Evolutionary conservation across 2,888 invertebrate genomes (phyloP).

Genomic region (Rhamnusium bicolor): DNA sequence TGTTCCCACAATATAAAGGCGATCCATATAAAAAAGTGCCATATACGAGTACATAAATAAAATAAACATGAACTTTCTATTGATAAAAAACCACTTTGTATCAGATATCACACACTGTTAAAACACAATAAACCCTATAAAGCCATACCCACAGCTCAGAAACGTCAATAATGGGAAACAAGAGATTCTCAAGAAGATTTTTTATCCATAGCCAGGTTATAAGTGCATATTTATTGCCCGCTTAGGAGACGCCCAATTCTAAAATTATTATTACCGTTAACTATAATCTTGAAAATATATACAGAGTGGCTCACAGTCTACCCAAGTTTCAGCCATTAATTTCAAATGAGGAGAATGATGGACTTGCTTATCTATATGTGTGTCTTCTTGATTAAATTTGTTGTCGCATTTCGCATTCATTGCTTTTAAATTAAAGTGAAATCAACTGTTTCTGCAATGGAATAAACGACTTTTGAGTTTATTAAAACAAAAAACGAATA

Average conservation of each 20-base stretch:
- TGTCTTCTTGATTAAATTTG: no score
- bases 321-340: no score
- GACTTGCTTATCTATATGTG: no score
- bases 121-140: background rate
- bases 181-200: background rate
- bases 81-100: conserved; percentile 28
- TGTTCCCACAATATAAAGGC: background rate
- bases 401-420: no score
- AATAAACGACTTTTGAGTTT: no score
- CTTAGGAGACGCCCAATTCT: background rate
- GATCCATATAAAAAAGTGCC: conserved; percentile 3
- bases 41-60: conserved; percentile 2
- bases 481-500: no score
- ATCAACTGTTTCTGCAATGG: no score
- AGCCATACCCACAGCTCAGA: background rate
- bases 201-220: background rate
- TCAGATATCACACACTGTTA: conserved; percentile 9
- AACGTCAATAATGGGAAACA: background rate
- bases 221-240: background rate
- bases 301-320: no score
- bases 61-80: conserved; percentile 7
- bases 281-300: no score
- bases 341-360: no score
- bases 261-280: no score
- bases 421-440: no score